Evolutionary conservation across 1,140 invertebrate genomes (phyloP).

Genomic region (Aphelenchoides besseyi): DNA sequence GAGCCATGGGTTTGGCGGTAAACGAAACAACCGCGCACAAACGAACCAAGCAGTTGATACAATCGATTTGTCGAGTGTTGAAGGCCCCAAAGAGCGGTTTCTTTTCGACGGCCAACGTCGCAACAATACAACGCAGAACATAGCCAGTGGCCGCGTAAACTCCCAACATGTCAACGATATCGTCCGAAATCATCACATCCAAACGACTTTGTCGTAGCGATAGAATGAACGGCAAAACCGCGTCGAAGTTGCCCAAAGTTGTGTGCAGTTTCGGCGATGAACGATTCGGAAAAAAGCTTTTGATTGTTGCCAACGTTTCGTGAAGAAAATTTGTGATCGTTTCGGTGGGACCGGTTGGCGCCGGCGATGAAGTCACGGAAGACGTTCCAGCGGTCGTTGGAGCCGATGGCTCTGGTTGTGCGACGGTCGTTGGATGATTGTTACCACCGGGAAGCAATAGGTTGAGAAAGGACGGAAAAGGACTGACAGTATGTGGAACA

Average conservation of each 20-base stretch:
- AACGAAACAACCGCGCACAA: slow-evolving; percentile 49
- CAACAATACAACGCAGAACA: slow-evolving; percentile 45
- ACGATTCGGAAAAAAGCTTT: not conserved
- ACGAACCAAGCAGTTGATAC: slow-evolving; percentile 47
- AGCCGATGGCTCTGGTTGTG: not conserved
- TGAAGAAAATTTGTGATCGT: slow-evolving; percentile 15
- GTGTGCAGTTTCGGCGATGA: slow-evolving; percentile 11
- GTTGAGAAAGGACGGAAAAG: not conserved
- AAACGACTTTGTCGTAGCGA: slow-evolving; percentile 11
- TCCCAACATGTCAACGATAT: slow-evolving; percentile 24
- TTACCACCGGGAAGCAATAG: not conserved
- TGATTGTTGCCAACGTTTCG: slow-evolving; percentile 18
- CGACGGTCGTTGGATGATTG: no score
- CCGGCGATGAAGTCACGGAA: not conserved
- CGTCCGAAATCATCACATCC: slow-evolving; percentile 8
- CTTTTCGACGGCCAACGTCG: slow-evolving; percentile 50
- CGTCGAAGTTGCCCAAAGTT: slow-evolving; percentile 6
- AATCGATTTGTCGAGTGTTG: slow-evolving; percentile 59
- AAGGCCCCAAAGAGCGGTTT: slow-evolving; percentile 61
- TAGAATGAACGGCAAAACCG: slow-evolving; percentile 23
- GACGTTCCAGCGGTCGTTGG: not conserved
- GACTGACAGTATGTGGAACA: not conserved
- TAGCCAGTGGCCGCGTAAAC: slow-evolving; percentile 52
- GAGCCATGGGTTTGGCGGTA: slow-evolving; percentile 38
- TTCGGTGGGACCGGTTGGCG: not conserved